Evolutionary conservation across 2,888 invertebrate species (phyloP).

Genomic region (Ophonus ardosiacus): DNA sequence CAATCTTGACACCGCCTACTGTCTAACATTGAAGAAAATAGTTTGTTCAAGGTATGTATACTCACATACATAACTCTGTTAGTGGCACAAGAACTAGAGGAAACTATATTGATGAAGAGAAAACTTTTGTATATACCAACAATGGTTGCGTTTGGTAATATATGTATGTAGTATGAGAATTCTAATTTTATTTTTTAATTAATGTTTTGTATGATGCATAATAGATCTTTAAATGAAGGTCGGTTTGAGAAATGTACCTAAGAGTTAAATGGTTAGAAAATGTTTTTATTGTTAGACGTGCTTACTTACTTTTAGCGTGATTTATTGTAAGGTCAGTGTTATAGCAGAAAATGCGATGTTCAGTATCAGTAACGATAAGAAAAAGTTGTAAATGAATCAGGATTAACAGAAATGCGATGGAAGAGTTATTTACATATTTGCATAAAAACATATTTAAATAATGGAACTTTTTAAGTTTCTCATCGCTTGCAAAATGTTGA

Average conservation of each 20-base stretch:
- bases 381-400: neutral
- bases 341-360: neutral
- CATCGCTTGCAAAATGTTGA: too few species aligned
- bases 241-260: conserved; percentile 22
- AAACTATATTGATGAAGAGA: conserved; percentile 36
- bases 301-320: neutral
- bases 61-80: conserved; percentile 31
- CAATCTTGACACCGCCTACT: conserved; percentile 12
- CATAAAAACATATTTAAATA: neutral
- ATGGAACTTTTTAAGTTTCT: too few species aligned
- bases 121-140: conserved; percentile 23
- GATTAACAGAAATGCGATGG: neutral
- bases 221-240: conserved; percentile 13
- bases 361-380: neutral
- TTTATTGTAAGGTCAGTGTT: neutral
- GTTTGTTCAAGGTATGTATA: conserved; percentile 18
- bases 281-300: neutral
- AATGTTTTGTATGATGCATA: conserved; percentile 41
- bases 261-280: neutral
- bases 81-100: conserved; percentile 49
- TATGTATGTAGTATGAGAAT: conserved; percentile 53
- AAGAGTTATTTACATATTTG: neutral
- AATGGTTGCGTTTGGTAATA: conserved; percentile 40
- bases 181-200: conserved; percentile 48
- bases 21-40: neutral